phyloP scores from a whole-genome alignment of 1,140 invertebrate genomes.

The Ridgeia piscesae region DNA sequence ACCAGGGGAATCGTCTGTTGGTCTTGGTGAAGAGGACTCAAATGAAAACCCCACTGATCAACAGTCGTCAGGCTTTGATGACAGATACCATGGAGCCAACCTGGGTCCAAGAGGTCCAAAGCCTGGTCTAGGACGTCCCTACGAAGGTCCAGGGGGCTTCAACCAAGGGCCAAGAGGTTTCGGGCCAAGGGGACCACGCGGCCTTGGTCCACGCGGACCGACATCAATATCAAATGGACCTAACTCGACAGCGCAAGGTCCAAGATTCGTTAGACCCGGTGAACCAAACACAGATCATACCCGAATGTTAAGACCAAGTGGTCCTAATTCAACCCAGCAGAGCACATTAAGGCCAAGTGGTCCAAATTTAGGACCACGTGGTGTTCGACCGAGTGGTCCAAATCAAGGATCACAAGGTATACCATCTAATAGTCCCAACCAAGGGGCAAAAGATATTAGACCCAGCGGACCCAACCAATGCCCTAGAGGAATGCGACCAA shows the following conservation, averaged over 20 bases:
- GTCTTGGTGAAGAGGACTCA: background rate
- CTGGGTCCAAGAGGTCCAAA: background rate
- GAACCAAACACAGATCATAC: background rate
- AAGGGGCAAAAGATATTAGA: background rate
- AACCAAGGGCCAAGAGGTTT: background rate
- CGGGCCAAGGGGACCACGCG: too few relatives aligned
- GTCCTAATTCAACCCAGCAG: background rate
- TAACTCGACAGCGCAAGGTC: background rate
- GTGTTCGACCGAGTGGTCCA: background rate
- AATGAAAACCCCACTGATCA: background rate
- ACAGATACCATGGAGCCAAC: background rate
- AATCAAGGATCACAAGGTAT: background rate
- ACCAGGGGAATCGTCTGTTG: background rate
- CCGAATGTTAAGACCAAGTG: background rate
- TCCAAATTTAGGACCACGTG: background rate
- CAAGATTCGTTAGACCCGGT: background rate
- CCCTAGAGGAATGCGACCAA: background rate
- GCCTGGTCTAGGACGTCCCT: background rate
- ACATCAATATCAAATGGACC: background rate
- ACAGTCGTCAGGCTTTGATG: slow-evolving; percentile 4
- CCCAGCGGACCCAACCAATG: background rate
- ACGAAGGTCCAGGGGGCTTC: background rate
- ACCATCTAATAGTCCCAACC: background rate
- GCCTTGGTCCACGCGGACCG: background rate
- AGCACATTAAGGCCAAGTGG: background rate